Evolutionary conservation across 2,113 vertebrate genomes (phyloP).

Genomic region (Azemiops feae): DNA sequence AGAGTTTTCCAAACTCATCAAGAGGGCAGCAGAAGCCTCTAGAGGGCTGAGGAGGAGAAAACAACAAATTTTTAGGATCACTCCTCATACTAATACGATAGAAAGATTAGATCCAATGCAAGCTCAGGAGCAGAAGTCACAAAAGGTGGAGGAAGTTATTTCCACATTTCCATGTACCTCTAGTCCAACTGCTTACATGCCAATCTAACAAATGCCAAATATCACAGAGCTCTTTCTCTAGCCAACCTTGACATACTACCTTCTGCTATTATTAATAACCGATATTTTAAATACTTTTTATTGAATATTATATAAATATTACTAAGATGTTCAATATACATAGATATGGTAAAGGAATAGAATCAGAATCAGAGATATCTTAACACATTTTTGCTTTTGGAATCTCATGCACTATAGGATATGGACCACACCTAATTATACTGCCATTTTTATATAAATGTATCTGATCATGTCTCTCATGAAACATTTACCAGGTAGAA

Average conservation of each 20-base stretch:
- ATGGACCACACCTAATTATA: too few relatives aligned
- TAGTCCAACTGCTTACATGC: neutral
- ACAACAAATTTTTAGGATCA: neutral
- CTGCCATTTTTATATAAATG: neutral
- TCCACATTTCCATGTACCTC: neutral
- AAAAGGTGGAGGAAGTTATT: neutral
- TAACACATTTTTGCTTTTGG: neutral
- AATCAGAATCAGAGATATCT: neutral
- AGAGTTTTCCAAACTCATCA: neutral
- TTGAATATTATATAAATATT: neutral
- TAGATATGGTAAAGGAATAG: neutral
- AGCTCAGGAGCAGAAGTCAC: neutral
- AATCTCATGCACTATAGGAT: too few relatives aligned
- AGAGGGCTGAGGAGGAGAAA: conserved; percentile 11
- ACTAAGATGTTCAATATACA: neutral
- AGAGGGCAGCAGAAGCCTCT: neutral
- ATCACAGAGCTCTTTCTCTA: neutral
- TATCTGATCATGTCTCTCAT: neutral
- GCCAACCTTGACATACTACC: neutral
- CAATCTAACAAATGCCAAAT: neutral
- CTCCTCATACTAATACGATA: neutral
- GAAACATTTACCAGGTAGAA: neutral
- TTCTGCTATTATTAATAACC: neutral
- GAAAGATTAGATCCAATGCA: neutral
- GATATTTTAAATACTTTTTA: neutral